Percentiles rank a stretch among this genome's conserved stretches.
These are phyloP conservation scores for Drosophila busckii DNA, from an alignment of 1,140 invertebrate species.

Conservation along the genomic window DNA sequence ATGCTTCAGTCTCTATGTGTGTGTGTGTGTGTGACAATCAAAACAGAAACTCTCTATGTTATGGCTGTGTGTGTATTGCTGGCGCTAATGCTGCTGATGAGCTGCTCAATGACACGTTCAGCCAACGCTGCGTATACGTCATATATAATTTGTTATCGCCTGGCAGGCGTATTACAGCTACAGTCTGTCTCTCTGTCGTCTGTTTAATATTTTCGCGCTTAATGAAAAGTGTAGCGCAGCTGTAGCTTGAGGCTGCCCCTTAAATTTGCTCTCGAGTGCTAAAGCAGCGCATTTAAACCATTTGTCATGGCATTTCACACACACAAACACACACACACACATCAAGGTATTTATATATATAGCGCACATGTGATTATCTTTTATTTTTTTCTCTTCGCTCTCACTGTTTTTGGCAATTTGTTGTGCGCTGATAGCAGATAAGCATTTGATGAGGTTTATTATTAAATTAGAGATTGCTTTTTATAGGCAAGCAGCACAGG, in stretches of 20 bases:
- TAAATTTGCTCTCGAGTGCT: slow-evolving; percentile 4
- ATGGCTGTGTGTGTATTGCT: slow-evolving; percentile 2
- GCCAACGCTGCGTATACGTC: slow-evolving; percentile 57
- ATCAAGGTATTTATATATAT: background rate
- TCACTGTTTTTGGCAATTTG: slow-evolving; percentile 57
- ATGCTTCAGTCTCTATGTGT: slow-evolving; percentile 17
- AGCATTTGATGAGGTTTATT: slow-evolving; percentile 75
- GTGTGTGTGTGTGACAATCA: slow-evolving; percentile 49
- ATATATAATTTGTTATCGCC: slow-evolving; percentile 70
- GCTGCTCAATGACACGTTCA: slow-evolving; percentile 53
- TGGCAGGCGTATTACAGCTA: slow-evolving; percentile 23
- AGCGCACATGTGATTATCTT: slow-evolving; percentile 52
- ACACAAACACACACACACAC: background rate
- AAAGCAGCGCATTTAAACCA: slow-evolving; percentile 24
- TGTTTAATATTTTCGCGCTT: slow-evolving; percentile 74
- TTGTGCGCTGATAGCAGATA: slow-evolving; percentile 69
- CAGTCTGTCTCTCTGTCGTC: slow-evolving; percentile 42
- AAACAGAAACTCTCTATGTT: slow-evolving; percentile 30
- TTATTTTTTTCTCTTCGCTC: slow-evolving; percentile 29
- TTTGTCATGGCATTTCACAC: slow-evolving; percentile 21
- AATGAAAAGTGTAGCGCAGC: slow-evolving; percentile 61
- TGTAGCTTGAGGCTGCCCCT: background rate
- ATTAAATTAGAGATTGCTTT: slow-evolving; percentile 46
- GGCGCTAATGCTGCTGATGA: slow-evolving; percentile 46
- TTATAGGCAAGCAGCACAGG: slow-evolving; percentile 14